Percentiles rank a stretch among this genome's conserved stretches.
Evolutionary conservation across 2,888 invertebrate genomes (phyloP).

Genomic region (Malthinus seriepunctatus): DNA sequence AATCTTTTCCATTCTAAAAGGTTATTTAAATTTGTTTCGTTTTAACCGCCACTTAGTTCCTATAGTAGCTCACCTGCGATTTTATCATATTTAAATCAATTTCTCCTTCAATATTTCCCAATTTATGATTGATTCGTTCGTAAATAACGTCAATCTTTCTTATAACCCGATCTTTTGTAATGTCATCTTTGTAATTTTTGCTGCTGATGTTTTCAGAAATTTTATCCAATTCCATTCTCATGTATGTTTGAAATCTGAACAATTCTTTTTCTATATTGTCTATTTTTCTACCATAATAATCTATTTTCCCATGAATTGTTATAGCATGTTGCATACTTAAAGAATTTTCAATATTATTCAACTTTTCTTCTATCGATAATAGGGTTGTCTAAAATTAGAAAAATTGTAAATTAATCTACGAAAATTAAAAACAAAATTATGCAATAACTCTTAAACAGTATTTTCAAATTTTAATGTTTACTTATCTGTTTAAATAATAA

Average conservation of each 20-base stretch:
- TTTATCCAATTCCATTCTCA: constrained; percentile 50
- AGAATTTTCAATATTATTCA: constrained; percentile 49
- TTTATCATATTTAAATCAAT: constrained; percentile 48
- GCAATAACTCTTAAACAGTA: no score
- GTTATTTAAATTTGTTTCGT: neutral
- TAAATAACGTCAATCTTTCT: constrained; percentile 54
- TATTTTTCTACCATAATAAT: constrained; percentile 52
- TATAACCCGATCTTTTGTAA: constrained; percentile 49
- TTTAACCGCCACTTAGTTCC: neutral
- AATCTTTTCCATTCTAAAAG: constrained; percentile 18
- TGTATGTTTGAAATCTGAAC: constrained; percentile 44
- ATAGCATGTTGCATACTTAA: constrained; percentile 49
- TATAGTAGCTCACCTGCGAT: constrained; percentile 48
- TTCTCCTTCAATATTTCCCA: constrained; percentile 51
- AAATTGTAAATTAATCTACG: no score
- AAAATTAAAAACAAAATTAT: no score
- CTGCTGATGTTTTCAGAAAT: constrained; percentile 52
- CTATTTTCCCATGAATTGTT: constrained; percentile 51
- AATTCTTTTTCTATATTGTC: constrained; percentile 49
- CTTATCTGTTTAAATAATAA: no score
- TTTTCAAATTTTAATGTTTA: no score
- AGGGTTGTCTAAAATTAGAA: constrained; percentile 44
- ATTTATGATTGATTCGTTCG: constrained; percentile 51
- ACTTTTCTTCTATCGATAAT: constrained; percentile 51
- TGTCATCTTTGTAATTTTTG: constrained; percentile 53